Evolutionary conservation across 2,888 invertebrate genomes (phyloP).

Genomic region (Cylindroiulus punctatus): DNA sequence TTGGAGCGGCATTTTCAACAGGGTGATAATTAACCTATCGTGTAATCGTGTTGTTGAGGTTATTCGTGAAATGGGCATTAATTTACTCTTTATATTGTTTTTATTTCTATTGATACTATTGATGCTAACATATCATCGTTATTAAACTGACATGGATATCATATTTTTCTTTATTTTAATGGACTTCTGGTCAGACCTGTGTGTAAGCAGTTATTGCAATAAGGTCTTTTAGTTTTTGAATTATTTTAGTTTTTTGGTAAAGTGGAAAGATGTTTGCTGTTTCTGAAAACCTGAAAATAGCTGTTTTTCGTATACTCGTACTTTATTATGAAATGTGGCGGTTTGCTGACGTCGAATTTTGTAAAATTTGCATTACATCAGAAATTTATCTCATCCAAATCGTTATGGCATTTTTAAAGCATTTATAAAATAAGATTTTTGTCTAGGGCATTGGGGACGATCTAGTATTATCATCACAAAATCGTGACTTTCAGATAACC

Average conservation of each 20-base stretch:
- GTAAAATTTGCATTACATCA: too few relatives aligned
- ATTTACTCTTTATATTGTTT: conserved; percentile 35
- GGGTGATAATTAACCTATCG: conserved; percentile 39
- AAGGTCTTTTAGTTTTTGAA: background rate
- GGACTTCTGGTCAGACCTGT: background rate
- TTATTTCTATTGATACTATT: background rate
- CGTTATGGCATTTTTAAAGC: too few relatives aligned
- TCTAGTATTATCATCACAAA: too few relatives aligned
- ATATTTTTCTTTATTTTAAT: background rate
- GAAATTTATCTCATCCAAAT: too few relatives aligned
- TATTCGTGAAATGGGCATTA: conserved; percentile 27
- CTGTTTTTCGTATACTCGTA: background rate
- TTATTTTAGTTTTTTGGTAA: background rate
- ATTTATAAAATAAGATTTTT: too few relatives aligned
- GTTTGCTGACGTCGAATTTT: background rate
- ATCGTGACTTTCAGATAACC: too few relatives aligned
- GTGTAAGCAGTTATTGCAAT: background rate
- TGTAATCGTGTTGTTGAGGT: background rate
- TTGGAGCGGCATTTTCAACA: background rate
- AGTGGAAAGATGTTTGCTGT: too few relatives aligned
- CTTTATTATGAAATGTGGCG: background rate
- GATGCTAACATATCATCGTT: conserved; percentile 25
- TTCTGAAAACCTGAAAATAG: too few relatives aligned
- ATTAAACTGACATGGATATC: conserved; percentile 6
- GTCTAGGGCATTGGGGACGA: too few relatives aligned